phyloP scores from a whole-genome alignment of 1,140 invertebrate species.

The Batillaria attramentaria region DNA sequence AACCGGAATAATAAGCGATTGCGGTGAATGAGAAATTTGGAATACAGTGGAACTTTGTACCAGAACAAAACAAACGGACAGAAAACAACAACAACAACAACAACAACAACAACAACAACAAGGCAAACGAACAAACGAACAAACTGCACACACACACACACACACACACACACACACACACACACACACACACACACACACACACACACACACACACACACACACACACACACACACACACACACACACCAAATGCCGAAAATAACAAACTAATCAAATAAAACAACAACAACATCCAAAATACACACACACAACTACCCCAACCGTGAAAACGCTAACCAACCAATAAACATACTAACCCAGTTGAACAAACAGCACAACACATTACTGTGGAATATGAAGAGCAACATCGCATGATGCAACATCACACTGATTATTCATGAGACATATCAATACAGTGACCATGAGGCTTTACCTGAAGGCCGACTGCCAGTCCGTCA shows the following conservation, averaged over 20 bases:
- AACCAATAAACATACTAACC: neutral
- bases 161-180: constrained; percentile 1
- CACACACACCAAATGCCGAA: neutral
- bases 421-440: neutral
- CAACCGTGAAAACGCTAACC: neutral
- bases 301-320: constrained; percentile 2
- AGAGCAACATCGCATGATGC: neutral
- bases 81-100: no score
- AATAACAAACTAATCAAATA: neutral
- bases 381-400: neutral
- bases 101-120: neutral
- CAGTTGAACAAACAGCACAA: neutral
- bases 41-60: no score
- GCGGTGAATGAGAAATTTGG: no score
- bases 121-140: neutral
- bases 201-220: constrained; percentile 3
- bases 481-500: constrained; percentile 46
- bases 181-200: constrained; percentile 10
- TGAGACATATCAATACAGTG: neutral
- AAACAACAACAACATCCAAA: neutral
- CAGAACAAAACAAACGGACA: no score
- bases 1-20: no score
- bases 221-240: constrained; percentile 22
- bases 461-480: neutral
- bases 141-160: neutral